Conservation (phyloP, 2,113 vertebrate species). For the Albula goreensis region DNA sequence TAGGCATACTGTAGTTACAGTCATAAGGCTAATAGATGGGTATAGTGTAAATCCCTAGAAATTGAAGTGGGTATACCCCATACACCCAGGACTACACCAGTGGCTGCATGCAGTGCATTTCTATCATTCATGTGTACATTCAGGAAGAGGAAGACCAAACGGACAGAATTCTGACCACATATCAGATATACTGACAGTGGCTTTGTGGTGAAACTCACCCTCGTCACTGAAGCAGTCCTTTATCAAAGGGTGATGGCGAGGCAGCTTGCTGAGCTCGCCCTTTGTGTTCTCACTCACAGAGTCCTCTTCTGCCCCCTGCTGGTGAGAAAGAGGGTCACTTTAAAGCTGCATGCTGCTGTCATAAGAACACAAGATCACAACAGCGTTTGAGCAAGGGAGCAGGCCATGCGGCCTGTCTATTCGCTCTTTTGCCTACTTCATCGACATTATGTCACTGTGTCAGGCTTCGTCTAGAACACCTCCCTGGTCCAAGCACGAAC, state of each 20-base stretch:
- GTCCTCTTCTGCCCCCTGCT: constrained; percentile 74
- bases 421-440: background rate
- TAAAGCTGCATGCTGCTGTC: background rate
- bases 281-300: constrained; percentile 79
- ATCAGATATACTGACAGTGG: no score
- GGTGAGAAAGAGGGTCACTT: constrained; percentile 31
- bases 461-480: background rate
- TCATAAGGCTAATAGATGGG: no score
- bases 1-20: no score
- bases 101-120: no score
- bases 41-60: no score
- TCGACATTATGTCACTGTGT: background rate
- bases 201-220: constrained; percentile 62
- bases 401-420: background rate
- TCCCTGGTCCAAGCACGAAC: background rate
- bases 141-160: no score
- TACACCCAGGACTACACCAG: no score
- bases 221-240: constrained; percentile 86
- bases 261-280: constrained; percentile 84
- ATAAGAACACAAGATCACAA: background rate
- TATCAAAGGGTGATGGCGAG: constrained; percentile 86
- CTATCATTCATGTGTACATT: no score
- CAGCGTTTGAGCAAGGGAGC: background rate
- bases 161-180: no score
- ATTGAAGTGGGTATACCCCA: no score